Base-by-base conservation (phyloP, 1,140 invertebrate species). In the Scaptodrosophila lebanonensis region DNA sequence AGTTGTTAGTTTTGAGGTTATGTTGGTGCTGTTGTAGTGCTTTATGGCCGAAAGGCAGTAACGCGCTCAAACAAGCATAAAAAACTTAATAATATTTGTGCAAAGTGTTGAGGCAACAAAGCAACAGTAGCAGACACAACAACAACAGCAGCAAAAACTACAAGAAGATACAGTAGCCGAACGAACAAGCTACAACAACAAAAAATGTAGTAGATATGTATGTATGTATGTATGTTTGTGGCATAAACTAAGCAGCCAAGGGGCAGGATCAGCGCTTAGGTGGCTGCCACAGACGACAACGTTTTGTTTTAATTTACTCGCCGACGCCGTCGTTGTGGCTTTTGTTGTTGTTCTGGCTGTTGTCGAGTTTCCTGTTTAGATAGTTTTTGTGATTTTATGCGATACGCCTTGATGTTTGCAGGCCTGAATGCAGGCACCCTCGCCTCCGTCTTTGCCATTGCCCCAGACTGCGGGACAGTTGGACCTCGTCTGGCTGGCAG, bases 241-340 rank as follows among this genome's bases (percentile, higher is more conserved):
- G n/a, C 8, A 25, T 8, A 25, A 25, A 8, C 29, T 49, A 60
- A 62, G 29, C 38, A 25, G 18, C 33, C 50, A 36, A 13, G 45
- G 51, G 52, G 39, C 50, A 66, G 66, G 66, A 61, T 54, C 61
- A 61, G 36, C 45, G 58, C 59, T 62, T 62, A 62, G 49, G 42
- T 22, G 13, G 42, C 33, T 20, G 47, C 56, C 48, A 51, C 20
- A 51, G 57, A 76, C 56, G 71, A 76, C 71, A 76, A 76, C 71
- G 72, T 77, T 76, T 76, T 76, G 71, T 77, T 76, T 76, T 76
- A 76, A 76, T 76, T 76, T 76, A 76, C 72, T 76, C 62, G 63
- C 70, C 52, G 71, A 61, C 71, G 56, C 49, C 47, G 66, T 42
- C 50, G 51, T 29, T 51, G 51, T 1, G 35, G 50, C 2, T 43